Conservation (phyloP, 2,797 vertebrate species). For the Sebastes variabilis region DNA sequence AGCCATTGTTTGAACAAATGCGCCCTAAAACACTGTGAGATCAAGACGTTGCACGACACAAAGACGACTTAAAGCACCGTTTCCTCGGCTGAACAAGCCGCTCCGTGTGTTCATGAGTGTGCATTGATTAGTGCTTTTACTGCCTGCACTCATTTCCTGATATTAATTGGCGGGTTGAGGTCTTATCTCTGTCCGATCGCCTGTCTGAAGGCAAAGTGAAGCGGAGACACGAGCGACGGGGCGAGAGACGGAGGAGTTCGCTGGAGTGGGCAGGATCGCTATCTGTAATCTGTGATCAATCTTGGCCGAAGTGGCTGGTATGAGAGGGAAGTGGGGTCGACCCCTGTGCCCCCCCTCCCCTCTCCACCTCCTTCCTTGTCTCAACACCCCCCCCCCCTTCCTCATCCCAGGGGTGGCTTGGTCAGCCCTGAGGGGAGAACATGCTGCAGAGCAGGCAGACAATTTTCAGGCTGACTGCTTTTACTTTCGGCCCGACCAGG, state of each 20-base stretch:
- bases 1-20: background rate
- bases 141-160: constrained; percentile 71
- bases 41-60: background rate
- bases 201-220: constrained; percentile 50
- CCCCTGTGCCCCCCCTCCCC: constrained; percentile 51
- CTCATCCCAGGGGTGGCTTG: constrained; percentile 71
- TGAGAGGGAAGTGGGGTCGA: constrained; percentile 83
- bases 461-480: constrained; percentile 99
- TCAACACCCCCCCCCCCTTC: constrained; percentile 6
- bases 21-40: background rate
- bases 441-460: constrained; percentile 95
- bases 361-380: constrained; percentile 60
- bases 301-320: constrained; percentile 79
- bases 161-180: constrained; percentile 69
- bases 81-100: constrained; percentile 22
- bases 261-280: constrained; percentile 67
- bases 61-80: background rate
- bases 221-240: constrained; percentile 30
- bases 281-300: constrained; percentile 86
- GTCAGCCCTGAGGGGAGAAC: constrained; percentile 77
- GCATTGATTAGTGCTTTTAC: constrained; percentile 69
- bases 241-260: constrained; percentile 44
- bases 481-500: constrained; percentile 94
- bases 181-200: constrained; percentile 65
- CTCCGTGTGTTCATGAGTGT: constrained; percentile 55